Conservation (phyloP, 2,888 invertebrate species). For the Andricus curvator region DNA sequence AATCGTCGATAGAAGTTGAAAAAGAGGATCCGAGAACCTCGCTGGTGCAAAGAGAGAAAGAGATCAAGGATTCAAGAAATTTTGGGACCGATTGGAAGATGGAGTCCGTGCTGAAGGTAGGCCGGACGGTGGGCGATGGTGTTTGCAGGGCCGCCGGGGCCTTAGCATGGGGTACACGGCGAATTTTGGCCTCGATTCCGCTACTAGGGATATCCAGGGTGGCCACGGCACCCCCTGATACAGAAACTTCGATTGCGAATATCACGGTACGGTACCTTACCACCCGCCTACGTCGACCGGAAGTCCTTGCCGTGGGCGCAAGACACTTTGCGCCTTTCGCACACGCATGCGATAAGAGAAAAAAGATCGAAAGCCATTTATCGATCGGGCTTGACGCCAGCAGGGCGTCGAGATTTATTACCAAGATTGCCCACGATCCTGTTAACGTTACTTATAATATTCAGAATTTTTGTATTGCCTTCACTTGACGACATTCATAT, state of each 20-base stretch:
- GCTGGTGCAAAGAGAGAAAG: constrained; percentile 27
- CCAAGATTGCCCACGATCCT: constrained; percentile 36
- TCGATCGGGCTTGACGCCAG: constrained; percentile 21
- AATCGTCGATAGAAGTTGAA: not conserved
- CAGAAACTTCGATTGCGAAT: constrained; percentile 53
- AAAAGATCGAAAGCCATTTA: constrained; percentile 27
- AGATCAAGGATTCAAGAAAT: constrained; percentile 34
- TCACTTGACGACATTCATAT: not conserved
- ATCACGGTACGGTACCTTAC: constrained; percentile 60
- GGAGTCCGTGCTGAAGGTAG: constrained; percentile 74
- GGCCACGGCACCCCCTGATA: constrained; percentile 56
- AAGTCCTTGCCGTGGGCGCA: constrained; percentile 38
- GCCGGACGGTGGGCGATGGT: constrained; percentile 71
- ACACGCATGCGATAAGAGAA: constrained; percentile 29
- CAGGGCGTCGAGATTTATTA: constrained; percentile 34
- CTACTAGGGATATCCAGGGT: constrained; percentile 70
- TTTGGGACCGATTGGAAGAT: constrained; percentile 56
- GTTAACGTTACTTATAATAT: constrained; percentile 13
- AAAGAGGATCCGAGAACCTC: not conserved
- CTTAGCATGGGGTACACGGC: constrained; percentile 70
- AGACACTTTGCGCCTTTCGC: not conserved
- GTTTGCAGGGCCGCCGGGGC: constrained; percentile 71
- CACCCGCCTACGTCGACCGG: constrained; percentile 39
- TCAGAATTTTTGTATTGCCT: constrained; percentile 4
- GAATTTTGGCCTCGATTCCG: constrained; percentile 72